phyloP scores from a whole-genome alignment of 2,113 vertebrate genomes.

The Cathartes aura region DNA sequence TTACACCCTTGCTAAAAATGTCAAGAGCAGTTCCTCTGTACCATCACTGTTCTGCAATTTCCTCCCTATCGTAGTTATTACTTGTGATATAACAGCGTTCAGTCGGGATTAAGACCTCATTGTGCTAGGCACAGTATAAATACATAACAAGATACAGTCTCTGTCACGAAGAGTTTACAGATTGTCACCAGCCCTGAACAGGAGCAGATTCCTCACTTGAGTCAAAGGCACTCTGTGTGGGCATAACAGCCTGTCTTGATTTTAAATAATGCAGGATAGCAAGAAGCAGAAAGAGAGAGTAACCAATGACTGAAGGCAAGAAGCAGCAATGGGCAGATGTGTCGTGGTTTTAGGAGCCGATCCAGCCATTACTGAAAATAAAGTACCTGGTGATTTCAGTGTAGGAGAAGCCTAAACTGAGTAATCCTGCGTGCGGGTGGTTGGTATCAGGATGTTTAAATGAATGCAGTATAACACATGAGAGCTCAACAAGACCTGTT shows the following conservation, averaged over 20 bases:
- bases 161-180: conserved; percentile 22
- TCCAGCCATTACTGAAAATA: not conserved
- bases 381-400: not conserved
- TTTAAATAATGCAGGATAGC: not conserved
- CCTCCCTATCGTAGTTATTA: not conserved
- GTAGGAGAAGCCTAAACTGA: not conserved
- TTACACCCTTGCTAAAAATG: not conserved
- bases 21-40: not conserved
- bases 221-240: conserved; percentile 29
- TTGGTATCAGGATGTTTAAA: not conserved
- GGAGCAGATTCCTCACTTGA: conserved; percentile 32
- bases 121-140: conserved; percentile 13
- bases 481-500: not conserved
- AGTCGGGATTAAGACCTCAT: conserved; percentile 27
- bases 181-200: conserved; percentile 35
- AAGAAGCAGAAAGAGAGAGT: not conserved
- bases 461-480: not conserved
- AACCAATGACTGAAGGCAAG: not conserved
- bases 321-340: not conserved
- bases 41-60: not conserved
- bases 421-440: fast-evolving
- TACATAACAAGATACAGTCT: not conserved
- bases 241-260: conserved; percentile 40
- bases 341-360: not conserved
- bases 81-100: not conserved